Evolutionary conservation across 2,888 invertebrate species (phyloP), one percentile per base, ranked within the genome.

Genomic region (Eulithis testata): DNA sequence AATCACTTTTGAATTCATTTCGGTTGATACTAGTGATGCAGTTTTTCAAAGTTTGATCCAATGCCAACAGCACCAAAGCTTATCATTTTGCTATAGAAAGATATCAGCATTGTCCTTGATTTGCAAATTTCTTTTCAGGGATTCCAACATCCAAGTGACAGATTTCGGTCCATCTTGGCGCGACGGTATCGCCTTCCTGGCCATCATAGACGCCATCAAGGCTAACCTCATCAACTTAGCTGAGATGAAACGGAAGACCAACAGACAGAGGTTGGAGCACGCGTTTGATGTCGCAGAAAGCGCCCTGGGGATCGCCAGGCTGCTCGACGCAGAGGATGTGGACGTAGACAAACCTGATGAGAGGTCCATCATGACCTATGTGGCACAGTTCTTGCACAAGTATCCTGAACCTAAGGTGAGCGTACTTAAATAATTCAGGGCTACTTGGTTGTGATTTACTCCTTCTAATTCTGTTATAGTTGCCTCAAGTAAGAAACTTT

Each of bases 291-390:
- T 98, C 40, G 99, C 99, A 27, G 98, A 99, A 91, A 94, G 93
- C 62, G 97, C 98, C 82, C 93, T 99, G 47, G 99, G 98, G 56
- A 98, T 99, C 79, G 97, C 98, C 27, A 95, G 97, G 77, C 94
- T 99, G 11, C 91, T 99, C 61, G 99, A 99, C 86, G 97, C 99
- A 4, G 99, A 99, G 91, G 98, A 98, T 89, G 98, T 98, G 58
- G 98, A 99, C 87, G 98, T 98, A 36, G 96, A 97, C 37, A 97
- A 97, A 85, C 99, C 99, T 4, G 99, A 99, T 88, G 99, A 99
- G 87, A 97, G 98, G 90, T 98, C 98, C 70, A 98, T 99, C 78
- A 99, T 99, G 99, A 99, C 99, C 40, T 99, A 99, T 87, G 98
- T 99, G 70, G 98, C 99, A 49, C 99, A 99, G 93, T 99, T 99